Base-by-base conservation (phyloP, 1,140 invertebrate species). In the Aplysia californica region DNA sequence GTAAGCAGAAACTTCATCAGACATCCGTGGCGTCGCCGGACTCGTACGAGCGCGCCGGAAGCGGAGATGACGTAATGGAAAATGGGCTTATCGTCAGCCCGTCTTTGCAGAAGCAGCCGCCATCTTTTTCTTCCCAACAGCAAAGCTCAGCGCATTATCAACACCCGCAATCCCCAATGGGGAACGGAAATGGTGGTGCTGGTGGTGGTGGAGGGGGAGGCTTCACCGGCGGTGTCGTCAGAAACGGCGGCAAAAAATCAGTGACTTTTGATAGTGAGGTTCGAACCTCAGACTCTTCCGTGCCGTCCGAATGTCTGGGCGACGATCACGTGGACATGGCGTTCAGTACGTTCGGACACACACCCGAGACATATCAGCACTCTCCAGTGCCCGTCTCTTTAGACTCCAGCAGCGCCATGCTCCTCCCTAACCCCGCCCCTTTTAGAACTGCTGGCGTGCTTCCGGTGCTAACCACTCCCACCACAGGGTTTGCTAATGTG, bases 231-330 rank as follows among this genome's bases (percentile, higher is more conserved):
- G n/a, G n/a, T n/a, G n/a, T n/a, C n/a, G n/a, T n/a, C 20, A 38
- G 23, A 31, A 33, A 31, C 39, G 38, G 38, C 36, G 59, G 72
- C n/a, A 75, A 75, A 36, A 75, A 75, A 39, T 31, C 2, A 0
- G 72, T 75, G 23, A 75, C 72, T 33, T 75, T 75, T 29, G 61
- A 75, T 35, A 66, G 61, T 29, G 59, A 50, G 21, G 41, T 65
- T 0, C 31, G 59, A 21, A 41, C 38, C 5, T 44, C 59, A 1
- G 61, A 75, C 41, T 23, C 15, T 3, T 75, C 72, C 39, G n/a
- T 29, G 23, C n/a, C 38, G 36, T 66, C 58, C 2, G n/a, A n/a
- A n/a, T n/a, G n/a, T n/a, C n/a, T n/a, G n/a, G n/a, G n/a, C n/a
- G n/a, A n/a, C n/a, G n/a, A n/a, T n/a, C n/a, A n/a, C n/a, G n/a